Conservation (phyloP, 23 tunicate species). For the Styela clava region DNA sequence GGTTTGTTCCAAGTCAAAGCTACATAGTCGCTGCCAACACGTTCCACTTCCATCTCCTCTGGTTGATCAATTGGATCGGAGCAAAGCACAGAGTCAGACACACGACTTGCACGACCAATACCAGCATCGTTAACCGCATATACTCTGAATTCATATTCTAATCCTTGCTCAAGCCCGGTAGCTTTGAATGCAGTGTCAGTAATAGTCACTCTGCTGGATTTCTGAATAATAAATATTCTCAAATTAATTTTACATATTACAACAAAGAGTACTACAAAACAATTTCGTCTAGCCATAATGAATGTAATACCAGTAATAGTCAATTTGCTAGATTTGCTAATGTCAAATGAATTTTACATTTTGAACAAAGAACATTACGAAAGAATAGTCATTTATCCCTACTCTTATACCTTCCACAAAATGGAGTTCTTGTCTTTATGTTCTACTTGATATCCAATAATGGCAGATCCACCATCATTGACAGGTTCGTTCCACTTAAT, state of each 20-base stretch:
- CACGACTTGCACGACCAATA: conserved; percentile 51
- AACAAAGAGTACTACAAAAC: neutral
- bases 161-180: conserved; percentile 76
- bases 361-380: too few species aligned
- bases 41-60: conserved; percentile 60
- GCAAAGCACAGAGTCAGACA: conserved; percentile 57
- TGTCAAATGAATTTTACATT: too few species aligned
- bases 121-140: conserved; percentile 94
- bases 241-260: neutral
- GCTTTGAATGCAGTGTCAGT: conserved; percentile 65
- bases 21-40: conserved; percentile 72
- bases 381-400: too few species aligned
- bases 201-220: conserved; percentile 77
- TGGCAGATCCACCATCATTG: conserved; percentile 85
- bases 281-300: neutral
- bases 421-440: conserved; percentile 83
- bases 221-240: conserved; percentile 33
- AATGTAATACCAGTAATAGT: too few species aligned
- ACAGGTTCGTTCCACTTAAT: conserved; percentile 82
- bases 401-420: conserved; percentile 82
- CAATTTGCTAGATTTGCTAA: too few species aligned
- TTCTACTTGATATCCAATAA: conserved; percentile 89
- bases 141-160: conserved; percentile 90
- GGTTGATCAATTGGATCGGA: conserved; percentile 88
- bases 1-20: conserved; percentile 84